These are phyloP conservation scores for Hyposoter dolosus DNA, from an alignment of 2,888 invertebrate species.

Conservation along the genomic window DNA sequence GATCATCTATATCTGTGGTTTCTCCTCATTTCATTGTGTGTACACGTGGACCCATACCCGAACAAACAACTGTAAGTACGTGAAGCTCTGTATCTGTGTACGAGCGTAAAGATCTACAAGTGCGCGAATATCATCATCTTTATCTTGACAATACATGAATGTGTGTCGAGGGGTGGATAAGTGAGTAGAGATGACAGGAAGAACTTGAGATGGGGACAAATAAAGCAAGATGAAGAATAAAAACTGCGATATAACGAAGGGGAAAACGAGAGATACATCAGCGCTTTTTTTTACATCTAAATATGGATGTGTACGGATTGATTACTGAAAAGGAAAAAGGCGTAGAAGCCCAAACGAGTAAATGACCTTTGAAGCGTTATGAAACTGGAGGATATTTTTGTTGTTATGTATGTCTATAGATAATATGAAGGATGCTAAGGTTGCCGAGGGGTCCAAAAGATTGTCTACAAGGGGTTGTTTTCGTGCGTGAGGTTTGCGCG, in stretches of 20 bases:
- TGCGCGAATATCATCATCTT: slow-evolving; percentile 36
- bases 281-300: slow-evolving; percentile 8
- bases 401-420: slow-evolving; percentile 10
- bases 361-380: background rate
- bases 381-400: too few relatives aligned
- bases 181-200: slow-evolving; percentile 45
- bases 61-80: background rate
- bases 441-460: slow-evolving; percentile 26
- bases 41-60: background rate
- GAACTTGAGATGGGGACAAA: slow-evolving; percentile 49
- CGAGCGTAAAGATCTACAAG: slow-evolving; percentile 30
- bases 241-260: slow-evolving; percentile 47
- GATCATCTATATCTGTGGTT: slow-evolving; percentile 43
- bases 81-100: background rate
- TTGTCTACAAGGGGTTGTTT: slow-evolving; percentile 68
- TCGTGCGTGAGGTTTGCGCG: slow-evolving; percentile 63
- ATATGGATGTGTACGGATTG: slow-evolving; percentile 2
- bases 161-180: slow-evolving; percentile 49
- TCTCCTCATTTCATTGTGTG: slow-evolving; percentile 1
- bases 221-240: slow-evolving; percentile 53
- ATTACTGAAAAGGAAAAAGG: slow-evolving; percentile 1
- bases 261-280: slow-evolving; percentile 39
- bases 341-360: background rate
- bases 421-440: slow-evolving; percentile 10
- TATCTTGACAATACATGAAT: slow-evolving; percentile 33